Evolutionary conservation across 2,797 vertebrate genomes (phyloP).

Genomic region (Arvicola amphibius): DNA sequence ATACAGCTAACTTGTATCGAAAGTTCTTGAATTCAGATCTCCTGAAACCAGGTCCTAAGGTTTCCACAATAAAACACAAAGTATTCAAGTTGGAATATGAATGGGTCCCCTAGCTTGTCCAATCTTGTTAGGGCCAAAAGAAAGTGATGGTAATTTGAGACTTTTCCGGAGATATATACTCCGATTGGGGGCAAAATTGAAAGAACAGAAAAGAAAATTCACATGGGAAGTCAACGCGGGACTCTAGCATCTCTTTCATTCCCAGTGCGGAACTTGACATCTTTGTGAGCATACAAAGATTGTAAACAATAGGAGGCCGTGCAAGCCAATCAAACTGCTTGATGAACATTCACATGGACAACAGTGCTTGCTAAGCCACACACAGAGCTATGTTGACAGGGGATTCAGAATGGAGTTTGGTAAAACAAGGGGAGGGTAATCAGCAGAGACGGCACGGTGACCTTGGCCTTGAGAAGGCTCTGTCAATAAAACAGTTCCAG

Average conservation of each 20-base stretch:
- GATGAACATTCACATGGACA: constrained; percentile 50
- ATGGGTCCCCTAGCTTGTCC: neutral
- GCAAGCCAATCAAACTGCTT: constrained; percentile 36
- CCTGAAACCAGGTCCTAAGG: neutral
- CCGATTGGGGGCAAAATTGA: neutral
- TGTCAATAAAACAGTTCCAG: constrained; percentile 73
- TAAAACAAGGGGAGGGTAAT: neutral
- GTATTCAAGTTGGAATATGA: neutral
- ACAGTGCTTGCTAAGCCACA: constrained; percentile 33
- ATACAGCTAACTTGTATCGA: neutral
- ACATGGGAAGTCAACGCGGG: neutral
- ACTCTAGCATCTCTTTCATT: neutral
- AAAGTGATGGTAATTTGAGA: neutral
- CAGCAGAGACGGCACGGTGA: neutral
- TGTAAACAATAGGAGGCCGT: constrained; percentile 8
- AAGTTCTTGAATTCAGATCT: constrained; percentile 8
- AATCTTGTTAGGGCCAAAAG: neutral
- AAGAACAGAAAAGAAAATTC: neutral
- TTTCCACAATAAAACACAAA: neutral
- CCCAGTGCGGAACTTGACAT: neutral
- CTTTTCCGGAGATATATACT: neutral
- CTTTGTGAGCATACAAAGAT: constrained; percentile 48
- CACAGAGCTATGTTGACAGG: neutral
- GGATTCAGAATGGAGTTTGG: neutral
- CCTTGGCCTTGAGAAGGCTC: constrained; percentile 43